phyloP scores from a whole-genome alignment of 2,797 vertebrate species.

The Coccyzus lansbergi region DNA sequence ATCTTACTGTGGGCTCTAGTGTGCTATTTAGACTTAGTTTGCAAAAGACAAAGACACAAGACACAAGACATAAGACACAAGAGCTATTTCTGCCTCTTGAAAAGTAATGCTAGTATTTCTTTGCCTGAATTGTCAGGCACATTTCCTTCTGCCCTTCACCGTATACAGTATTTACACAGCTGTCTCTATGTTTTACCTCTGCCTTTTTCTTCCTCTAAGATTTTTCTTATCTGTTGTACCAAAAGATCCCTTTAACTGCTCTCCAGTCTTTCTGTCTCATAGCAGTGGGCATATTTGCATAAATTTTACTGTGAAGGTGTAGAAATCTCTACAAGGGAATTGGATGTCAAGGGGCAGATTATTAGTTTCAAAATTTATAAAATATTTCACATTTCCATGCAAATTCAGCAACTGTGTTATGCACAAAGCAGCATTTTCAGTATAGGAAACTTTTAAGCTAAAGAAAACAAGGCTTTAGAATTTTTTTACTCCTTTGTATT shows the following conservation, averaged over 20 bases:
- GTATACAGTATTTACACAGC: not conserved
- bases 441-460: not conserved
- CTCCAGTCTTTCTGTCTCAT: not conserved
- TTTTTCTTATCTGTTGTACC: not conserved
- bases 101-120: not conserved
- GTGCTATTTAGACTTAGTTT: not conserved
- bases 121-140: not conserved
- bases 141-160: not conserved
- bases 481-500: not conserved
- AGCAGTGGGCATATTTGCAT: not conserved
- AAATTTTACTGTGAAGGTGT: not conserved
- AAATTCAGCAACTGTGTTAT: not conserved
- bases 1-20: not conserved
- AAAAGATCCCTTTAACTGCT: not conserved
- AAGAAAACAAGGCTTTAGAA: not conserved
- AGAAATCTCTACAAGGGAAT: slow-evolving; percentile 1
- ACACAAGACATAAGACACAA: not conserved
- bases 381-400: not conserved
- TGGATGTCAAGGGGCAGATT: not conserved
- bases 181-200: not conserved
- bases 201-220: not conserved
- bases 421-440: not conserved
- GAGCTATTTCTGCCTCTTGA: not conserved
- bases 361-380: slow-evolving; percentile 4
- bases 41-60: not conserved